Percentiles rank a stretch among this genome's conserved stretches.
Evolutionary conservation across 2,888 invertebrate species (phyloP).

Genomic region (Stegophylla sp.): DNA sequence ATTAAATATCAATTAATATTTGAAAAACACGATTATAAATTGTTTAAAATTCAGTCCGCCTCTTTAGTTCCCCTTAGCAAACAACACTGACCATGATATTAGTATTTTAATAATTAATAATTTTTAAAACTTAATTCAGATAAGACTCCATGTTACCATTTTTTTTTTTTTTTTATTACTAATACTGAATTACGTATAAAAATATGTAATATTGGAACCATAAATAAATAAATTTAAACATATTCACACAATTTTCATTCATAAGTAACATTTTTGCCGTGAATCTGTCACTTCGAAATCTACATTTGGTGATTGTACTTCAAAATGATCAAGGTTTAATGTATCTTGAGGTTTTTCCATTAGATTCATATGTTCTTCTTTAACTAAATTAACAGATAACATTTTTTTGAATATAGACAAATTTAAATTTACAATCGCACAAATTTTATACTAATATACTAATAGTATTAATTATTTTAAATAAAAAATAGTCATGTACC

Average conservation of each 20-base stretch:
- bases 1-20: too few relatives aligned
- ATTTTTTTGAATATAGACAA: not conserved
- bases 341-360: conserved; percentile 51
- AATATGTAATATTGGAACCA: conserved; percentile 18
- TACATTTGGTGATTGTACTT: conserved; percentile 40
- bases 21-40: not conserved
- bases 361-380: conserved; percentile 51
- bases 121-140: conserved; percentile 33
- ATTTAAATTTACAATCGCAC: not conserved
- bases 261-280: conserved; percentile 55
- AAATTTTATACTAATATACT: not conserved
- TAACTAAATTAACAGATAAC: conserved; percentile 29
- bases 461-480: not conserved
- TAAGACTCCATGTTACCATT: not conserved
- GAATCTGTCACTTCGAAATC: conserved; percentile 53
- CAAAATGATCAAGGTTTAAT: conserved; percentile 50
- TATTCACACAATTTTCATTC: not conserved
- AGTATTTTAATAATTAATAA: conserved; percentile 8
- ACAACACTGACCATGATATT: conserved; percentile 33
- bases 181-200: conserved; percentile 20
- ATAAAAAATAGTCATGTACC: conserved; percentile 37
- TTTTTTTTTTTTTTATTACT: not conserved
- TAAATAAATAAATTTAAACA: conserved; percentile 14
- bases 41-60: conserved; percentile 1
- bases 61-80: conserved; percentile 12